Evolutionary conservation across 2,888 invertebrate species (phyloP).

Genomic region (Drosophila acutilabella): DNA sequence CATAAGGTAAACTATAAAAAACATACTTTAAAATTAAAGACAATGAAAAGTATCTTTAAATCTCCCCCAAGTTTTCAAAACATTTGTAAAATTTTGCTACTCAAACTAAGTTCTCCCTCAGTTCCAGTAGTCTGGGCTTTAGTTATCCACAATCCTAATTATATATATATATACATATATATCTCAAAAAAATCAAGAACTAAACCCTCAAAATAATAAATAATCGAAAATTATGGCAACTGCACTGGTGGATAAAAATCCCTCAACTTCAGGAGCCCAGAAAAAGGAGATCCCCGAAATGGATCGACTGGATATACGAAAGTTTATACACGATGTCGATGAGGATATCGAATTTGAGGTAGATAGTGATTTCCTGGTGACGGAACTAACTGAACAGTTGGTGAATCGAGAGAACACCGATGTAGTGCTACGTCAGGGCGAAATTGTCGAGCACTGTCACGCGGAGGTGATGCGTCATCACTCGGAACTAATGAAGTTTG

Average conservation of each 20-base stretch:
- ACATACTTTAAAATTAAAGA: too few relatives aligned
- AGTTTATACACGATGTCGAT: background rate
- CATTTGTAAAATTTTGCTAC: too few relatives aligned
- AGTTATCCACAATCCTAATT: too few relatives aligned
- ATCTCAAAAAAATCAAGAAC: too few relatives aligned
- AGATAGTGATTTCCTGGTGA: background rate
- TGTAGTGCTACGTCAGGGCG: background rate
- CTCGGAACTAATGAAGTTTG: fast-evolving
- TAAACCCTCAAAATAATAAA: too few relatives aligned
- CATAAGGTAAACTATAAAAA: too few relatives aligned
- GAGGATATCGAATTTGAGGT: background rate
- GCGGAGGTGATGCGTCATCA: background rate
- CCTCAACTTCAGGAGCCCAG: background rate
- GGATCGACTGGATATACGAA: background rate
- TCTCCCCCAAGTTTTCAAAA: too few relatives aligned
- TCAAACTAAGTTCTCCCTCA: too few relatives aligned
- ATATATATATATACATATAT: too few relatives aligned
- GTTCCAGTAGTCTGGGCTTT: too few relatives aligned
- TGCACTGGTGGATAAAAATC: background rate
- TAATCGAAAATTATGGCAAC: background rate
- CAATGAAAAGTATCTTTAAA: too few relatives aligned
- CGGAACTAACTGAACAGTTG: background rate
- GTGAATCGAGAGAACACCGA: background rate
- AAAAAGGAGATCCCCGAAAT: background rate
- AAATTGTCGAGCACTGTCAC: background rate